Evolutionary conservation across 2,797 vertebrate genomes (phyloP), one percentile per base, ranked within the genome.

Genomic region (Melanotaenia nigrans): DNA sequence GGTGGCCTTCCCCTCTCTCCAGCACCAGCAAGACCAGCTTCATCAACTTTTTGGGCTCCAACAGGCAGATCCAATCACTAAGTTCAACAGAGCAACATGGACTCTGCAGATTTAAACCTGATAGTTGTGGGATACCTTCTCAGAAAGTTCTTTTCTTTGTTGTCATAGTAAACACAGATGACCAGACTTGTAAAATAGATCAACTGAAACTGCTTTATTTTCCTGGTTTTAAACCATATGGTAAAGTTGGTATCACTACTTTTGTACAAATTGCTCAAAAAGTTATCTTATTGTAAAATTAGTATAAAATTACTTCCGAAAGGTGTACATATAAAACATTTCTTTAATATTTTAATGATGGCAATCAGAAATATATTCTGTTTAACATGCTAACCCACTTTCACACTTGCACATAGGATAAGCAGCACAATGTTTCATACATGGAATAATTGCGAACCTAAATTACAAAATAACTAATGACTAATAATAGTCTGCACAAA

Each of bases 1-100:
- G 53, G 12, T 54, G 54, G 28, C 53, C 69, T 68, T 24, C 20
- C 67, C 54, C 47, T 54, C 75, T 61, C 45, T 32, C 20, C 14
- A 59, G 65, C 64, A 49, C 22, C 51, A 32, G 1, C 7, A 36
- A 25, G 25, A 56, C 58, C 30, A 24, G 49, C 40, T 53, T 14
- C 36, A 65, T 78, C 18, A 14, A 25, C 36, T 18, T 38, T 9
- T 4, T 30, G 65, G 33, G n/a, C 9, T 42, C 25, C 22, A 49
- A 35, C 38, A 0, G 28, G 9, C 45, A 64, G 53, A 73, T 61
- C 54, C 13, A 24, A 72, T 71, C 51, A 64, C 8, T 28, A 1
- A 32, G 60, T 67, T 56, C 18, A 66, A 25, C 25, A 30, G 25
- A 56, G 13, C 28, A 75, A 38, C 12, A 2, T 11, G 13, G 38